phyloP scores from a whole-genome alignment of 1,140 invertebrate species.

The Conus ventricosus region DNA sequence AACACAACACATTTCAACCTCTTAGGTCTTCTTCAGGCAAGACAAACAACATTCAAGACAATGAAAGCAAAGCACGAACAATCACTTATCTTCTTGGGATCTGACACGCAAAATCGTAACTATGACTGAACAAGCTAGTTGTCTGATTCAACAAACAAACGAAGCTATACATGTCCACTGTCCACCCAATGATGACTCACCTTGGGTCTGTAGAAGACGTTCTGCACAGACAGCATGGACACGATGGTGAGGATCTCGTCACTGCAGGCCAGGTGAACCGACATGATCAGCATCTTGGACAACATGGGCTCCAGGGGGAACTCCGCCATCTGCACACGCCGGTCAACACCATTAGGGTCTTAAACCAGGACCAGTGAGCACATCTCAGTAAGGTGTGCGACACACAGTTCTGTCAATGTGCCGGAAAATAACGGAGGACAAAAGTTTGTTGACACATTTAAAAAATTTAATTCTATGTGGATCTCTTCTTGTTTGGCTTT shows the following conservation, averaged over 20 bases:
- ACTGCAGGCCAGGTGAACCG: constrained; percentile 97
- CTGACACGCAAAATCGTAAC: no score
- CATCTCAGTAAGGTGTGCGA: neutral
- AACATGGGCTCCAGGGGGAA: constrained; percentile 98
- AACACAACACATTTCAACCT: no score
- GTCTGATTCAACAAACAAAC: no score
- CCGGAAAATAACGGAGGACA: neutral
- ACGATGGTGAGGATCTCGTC: constrained; percentile 99
- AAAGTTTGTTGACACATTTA: neutral
- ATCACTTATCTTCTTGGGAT: no score
- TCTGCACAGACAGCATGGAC: constrained; percentile 99
- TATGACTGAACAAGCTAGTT: no score
- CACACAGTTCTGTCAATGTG: neutral
- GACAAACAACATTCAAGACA: no score
- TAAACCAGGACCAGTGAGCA: neutral
- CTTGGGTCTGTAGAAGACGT: constrained; percentile 94
- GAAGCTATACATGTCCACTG: no score
- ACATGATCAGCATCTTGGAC: constrained; percentile 99
- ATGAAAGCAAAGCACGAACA: no score
- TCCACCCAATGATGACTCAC: constrained; percentile 53
- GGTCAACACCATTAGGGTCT: neutral
- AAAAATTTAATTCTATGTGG: neutral
- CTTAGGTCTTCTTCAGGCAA: no score
- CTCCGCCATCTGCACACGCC: constrained; percentile 91
- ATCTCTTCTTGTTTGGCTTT: no score